Evolutionary conservation across 2,113 vertebrate species (phyloP), one percentile per base, ranked within the genome.

Genomic region (Thamnaconus septentrionalis): DNA sequence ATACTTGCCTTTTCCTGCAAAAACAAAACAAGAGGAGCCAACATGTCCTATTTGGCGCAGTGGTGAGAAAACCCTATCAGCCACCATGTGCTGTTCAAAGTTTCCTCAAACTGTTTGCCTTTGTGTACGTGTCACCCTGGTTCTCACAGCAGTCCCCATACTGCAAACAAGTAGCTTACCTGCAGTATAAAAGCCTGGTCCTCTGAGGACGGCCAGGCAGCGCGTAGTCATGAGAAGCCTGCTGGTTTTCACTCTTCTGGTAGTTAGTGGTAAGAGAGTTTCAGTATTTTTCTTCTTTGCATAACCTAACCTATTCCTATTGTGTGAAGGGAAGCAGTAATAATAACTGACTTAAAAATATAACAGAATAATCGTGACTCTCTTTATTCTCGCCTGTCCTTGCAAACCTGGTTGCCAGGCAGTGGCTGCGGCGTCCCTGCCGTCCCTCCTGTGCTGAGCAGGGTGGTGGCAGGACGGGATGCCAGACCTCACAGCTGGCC

Each of bases 401-500:
- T 5, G n/a, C 8, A 49, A 49, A 49, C 9, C 10, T 2, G 48
- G 48, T 5, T 50, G 53, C 41, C 70, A 90, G 91, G 77, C 46
- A 87, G 71, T 11, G 85, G 90, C 12, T 91, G 90, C 54, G 90
- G 91, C 9, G 10, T 80, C 11, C 88, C 90, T 59, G 77, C 85
- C 6, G 70, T 75, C 48, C 77, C 83, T 10, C 90, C 91, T 3
- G 44, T 87, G 58, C 54, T 87, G 50, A 73, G 62, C 64, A 83
- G 87, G 69, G 90, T 91, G 65, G 90, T 92, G 41, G 86, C 87
- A 4, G 90, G 90, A 43, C 74, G 79, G 39, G 89, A 93, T 5
- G 86, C 48, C 18, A 73, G 69, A 60, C 86, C 90, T 41, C 69
- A 92, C 81, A 90, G 90, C 79, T 93, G 91, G 90, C 91, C 90